A percentile compares a stretch with the other conserved stretches of the same genome.
These are phyloP conservation scores for Chaenocephalus aceratus DNA, from an alignment of 2,113 vertebrate genomes.

Conservation along the genomic window DNA sequence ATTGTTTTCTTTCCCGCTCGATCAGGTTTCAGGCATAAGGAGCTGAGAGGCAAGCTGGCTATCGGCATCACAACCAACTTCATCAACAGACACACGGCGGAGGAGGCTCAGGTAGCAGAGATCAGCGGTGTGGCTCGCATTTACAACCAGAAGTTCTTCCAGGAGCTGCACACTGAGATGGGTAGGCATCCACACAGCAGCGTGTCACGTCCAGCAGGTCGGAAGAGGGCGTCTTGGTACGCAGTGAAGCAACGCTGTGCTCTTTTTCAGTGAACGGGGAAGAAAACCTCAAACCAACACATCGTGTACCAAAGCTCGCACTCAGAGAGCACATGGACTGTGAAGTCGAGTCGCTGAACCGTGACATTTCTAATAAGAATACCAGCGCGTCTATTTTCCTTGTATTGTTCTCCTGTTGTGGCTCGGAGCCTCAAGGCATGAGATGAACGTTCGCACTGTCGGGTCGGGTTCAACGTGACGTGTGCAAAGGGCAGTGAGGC, in stretches of 20 bases:
- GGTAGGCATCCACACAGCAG: constrained; percentile 76
- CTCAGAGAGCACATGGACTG: neutral
- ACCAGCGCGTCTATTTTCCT: neutral
- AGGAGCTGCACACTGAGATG: constrained; percentile 89
- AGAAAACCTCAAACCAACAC: constrained; percentile 6
- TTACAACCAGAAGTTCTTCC: constrained; percentile 98
- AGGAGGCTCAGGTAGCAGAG: constrained; percentile 90
- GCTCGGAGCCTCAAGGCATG: constrained; percentile 6
- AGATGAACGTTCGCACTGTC: constrained; percentile 45
- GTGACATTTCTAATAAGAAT: constrained; percentile 6
- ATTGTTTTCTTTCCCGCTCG: constrained; percentile 2
- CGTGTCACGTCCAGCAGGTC: neutral
- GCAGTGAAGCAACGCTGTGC: neutral
- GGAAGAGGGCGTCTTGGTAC: neutral
- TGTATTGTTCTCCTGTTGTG: neutral
- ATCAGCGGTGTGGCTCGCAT: constrained; percentile 96
- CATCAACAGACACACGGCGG: constrained; percentile 86
- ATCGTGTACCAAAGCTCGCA: neutral
- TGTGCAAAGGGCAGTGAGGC: constrained; percentile 14
- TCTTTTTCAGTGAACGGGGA: constrained; percentile 4
- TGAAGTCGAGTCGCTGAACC: constrained; percentile 17
- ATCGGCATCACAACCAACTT: constrained; percentile 97
- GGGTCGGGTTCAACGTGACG: neutral
- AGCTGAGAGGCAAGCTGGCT: constrained; percentile 92
- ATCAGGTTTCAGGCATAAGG: constrained; percentile 93